Evolutionary conservation across 2,888 invertebrate species (phyloP), one percentile per base, ranked within the genome.

Genomic region (Brassicogethes aeneus): DNA sequence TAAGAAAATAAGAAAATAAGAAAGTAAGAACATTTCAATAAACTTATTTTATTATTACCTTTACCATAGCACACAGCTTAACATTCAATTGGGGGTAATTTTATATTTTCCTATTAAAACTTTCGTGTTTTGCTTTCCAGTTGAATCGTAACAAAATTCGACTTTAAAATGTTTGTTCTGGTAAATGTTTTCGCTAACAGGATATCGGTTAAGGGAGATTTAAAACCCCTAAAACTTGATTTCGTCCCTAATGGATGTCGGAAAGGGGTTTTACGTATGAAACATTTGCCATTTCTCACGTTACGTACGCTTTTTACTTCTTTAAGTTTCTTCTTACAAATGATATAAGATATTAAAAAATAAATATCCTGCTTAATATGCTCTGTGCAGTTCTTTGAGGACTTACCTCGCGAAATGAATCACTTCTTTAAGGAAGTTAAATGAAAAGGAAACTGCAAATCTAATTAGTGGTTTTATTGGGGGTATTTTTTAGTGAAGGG

Each of bases 331-430:
- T 32, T 34, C 33, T 23, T 23, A 23, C 23, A 7, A 7, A 5
- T 23, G 23, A 23, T 23, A 23, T 23, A 10, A 23, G 10, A 23
- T 23, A 23, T 23, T 7, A 23, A 23, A 23, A 23, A 7, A 10
- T 23, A 23, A 23, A 23, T 23, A 7, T 7, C 10, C 23, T 7
- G 10, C 23, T 23, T 10, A 10, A 23, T n/a, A n/a, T 36, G 40
- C 43, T 39, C 39, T 36, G 23, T 39, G 43, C 36, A 36, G 32
- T 23, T 23, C 23, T 23, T 23, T 23, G 23, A 23, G 23, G 23
- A 23, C 23, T 23, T 23, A 23, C 23, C 23, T 7, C 36, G 33
- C 15, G 33, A 33, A 14, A 33, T 12, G 3, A 33, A 12, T 12
- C 33, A 33, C 15, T 8, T 33, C 12, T 33, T 12, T 12, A n/a